phyloP scores from a whole-genome alignment of 1,140 invertebrate species.

The Nilaparvata lugens region DNA sequence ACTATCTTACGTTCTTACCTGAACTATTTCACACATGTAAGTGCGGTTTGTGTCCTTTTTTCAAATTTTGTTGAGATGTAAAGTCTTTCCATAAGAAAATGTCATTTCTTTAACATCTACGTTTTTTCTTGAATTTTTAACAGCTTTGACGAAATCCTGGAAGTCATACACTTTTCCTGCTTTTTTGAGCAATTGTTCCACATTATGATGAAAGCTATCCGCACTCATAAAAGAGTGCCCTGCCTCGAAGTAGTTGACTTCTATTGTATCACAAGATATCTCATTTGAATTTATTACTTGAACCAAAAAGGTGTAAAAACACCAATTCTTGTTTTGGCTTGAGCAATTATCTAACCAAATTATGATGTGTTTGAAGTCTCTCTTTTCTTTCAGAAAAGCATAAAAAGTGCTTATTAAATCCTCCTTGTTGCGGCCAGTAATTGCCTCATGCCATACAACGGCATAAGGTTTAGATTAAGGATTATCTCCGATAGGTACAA shows the following conservation, averaged over 20 bases:
- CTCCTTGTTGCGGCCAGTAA: slow-evolving; percentile 25
- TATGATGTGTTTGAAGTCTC: slow-evolving; percentile 12
- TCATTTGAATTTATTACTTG: slow-evolving; percentile 14
- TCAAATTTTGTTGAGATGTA: not conserved
- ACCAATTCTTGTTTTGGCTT: slow-evolving; percentile 22
- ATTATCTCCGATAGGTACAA: slow-evolving; percentile 8
- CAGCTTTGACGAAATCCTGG: slow-evolving; percentile 1
- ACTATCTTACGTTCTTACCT: too few species aligned
- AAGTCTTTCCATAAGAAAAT: slow-evolving; percentile 13
- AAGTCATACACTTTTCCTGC: slow-evolving; percentile 6
- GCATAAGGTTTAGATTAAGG: slow-evolving; percentile 2
- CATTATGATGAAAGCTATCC: slow-evolving; percentile 29
- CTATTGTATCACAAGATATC: slow-evolving; percentile 25
- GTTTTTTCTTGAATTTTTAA: not conserved
- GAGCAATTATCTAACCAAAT: slow-evolving; percentile 27
- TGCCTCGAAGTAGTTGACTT: slow-evolving; percentile 25
- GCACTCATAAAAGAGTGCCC: slow-evolving; percentile 30
- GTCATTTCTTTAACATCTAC: slow-evolving; percentile 8
- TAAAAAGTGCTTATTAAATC: slow-evolving; percentile 21
- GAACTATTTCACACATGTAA: too few species aligned
- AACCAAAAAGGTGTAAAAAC: slow-evolving; percentile 14
- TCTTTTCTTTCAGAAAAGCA: slow-evolving; percentile 5
- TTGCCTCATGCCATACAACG: slow-evolving; percentile 10
- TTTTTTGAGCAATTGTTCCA: slow-evolving; percentile 17
- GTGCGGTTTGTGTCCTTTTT: too few species aligned